Evolutionary conservation across 2,888 invertebrate genomes (phyloP).

Genomic region (Catocala sponsa): DNA sequence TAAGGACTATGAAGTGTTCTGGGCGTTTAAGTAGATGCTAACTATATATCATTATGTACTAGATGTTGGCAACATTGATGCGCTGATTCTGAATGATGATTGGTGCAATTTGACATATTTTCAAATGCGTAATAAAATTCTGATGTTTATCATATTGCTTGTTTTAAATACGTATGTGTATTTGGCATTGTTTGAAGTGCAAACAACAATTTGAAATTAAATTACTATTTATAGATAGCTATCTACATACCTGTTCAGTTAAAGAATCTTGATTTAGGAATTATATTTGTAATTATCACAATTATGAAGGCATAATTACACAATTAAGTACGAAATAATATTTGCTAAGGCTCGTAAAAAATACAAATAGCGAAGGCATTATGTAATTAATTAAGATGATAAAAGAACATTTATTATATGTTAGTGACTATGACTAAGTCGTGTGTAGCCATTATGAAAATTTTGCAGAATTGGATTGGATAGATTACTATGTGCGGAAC

Average conservation of each 20-base stretch:
- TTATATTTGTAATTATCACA: conserved; percentile 40
- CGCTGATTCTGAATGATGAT: too few species aligned
- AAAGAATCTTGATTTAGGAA: conserved; percentile 45
- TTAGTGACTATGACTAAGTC: conserved; percentile 19
- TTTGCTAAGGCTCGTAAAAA: conserved; percentile 33
- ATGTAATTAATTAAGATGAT: conserved; percentile 32
- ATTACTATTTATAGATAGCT: conserved; percentile 21
- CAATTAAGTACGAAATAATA: conserved; percentile 42
- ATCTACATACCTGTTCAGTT: conserved; percentile 25
- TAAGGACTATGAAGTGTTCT: conserved; percentile 64
- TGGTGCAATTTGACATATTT: too few species aligned
- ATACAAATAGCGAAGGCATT: conserved; percentile 28
- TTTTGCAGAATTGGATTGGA: conserved; percentile 22
- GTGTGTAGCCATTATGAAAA: conserved; percentile 22
- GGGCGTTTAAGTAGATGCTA: background rate
- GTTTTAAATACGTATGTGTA: too few species aligned
- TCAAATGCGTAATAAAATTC: too few species aligned
- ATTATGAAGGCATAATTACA: conserved; percentile 36
- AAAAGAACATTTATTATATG: conserved; percentile 33
- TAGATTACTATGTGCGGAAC: conserved; percentile 6
- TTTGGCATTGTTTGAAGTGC: too few species aligned
- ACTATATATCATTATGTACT: background rate
- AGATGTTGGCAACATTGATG: conserved; percentile 3
- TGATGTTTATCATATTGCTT: background rate
- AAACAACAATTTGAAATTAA: background rate